These are phyloP conservation scores for Chrysolina oricalcia DNA, from an alignment of 2,888 invertebrate genomes.

Conservation along the genomic window DNA sequence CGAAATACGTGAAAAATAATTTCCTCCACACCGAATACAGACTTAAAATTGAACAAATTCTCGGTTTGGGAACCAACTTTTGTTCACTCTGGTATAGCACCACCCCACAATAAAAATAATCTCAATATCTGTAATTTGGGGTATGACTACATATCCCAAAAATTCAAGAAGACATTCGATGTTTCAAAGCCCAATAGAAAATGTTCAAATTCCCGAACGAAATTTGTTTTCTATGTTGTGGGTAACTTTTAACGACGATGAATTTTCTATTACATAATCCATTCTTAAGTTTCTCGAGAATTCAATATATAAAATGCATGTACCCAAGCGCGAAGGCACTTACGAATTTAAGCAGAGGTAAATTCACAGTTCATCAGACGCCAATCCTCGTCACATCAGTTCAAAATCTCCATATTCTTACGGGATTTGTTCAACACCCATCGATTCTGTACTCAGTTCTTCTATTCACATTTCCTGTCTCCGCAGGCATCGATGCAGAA, in stretches of 20 bases:
- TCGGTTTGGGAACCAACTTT: too few relatives aligned
- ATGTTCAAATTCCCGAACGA: too few relatives aligned
- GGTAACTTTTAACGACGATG: background rate
- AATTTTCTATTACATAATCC: background rate
- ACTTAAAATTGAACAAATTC: too few relatives aligned
- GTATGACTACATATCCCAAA: too few relatives aligned
- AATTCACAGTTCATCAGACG: conserved; percentile 60
- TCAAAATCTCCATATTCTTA: conserved; percentile 62
- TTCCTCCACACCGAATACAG: too few relatives aligned
- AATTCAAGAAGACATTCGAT: too few relatives aligned
- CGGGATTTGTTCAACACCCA: conserved; percentile 60
- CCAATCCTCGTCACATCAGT: conserved; percentile 56
- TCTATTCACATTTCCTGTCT: conserved; percentile 11
- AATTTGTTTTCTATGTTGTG: background rate
- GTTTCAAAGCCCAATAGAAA: too few relatives aligned
- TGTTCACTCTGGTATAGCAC: too few relatives aligned
- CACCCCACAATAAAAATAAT: too few relatives aligned
- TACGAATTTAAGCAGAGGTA: conserved; percentile 57
- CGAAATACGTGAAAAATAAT: too few relatives aligned
- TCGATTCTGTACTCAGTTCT: conserved; percentile 39
- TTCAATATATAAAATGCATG: background rate
- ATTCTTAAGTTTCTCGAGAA: background rate
- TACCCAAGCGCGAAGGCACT: conserved; percentile 3
- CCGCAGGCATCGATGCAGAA: conserved; percentile 15
- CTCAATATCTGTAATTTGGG: too few relatives aligned